Base-by-base conservation (phyloP, 2,888 invertebrate species). In the Drosophila algonquin region DNA sequence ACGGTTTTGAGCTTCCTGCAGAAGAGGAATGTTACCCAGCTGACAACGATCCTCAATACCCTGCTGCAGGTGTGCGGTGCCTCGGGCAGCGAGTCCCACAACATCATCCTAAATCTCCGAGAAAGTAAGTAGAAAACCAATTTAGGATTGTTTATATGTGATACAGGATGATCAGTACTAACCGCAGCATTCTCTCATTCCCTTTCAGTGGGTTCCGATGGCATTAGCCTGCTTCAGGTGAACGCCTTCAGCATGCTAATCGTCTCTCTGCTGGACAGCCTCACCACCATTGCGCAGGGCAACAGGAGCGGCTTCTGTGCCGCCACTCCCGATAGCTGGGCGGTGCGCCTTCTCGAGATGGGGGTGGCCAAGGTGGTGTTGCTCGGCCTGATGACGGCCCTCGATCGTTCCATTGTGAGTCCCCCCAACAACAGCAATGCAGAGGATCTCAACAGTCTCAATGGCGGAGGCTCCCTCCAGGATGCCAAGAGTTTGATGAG, bases 281-380 rank as follows among this genome's bases (percentile, higher is more conserved):
- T 84, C 8, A 63, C 64, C 1, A 47, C 58, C 0, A 88, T 84
- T 46, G 67, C 83, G 16, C 45, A 72, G 3, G 89, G 89, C 2
- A 47, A 75, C 9, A 45, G 47, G n/a, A 88, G 80, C 8, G 78
- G 75, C 6, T 60, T 86, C 52, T 84, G 83, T 56, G 76, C 89
- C 1, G 83, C 89, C 0, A 61, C 73, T 3, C 32, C 68, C 0
- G 69, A 80, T 0, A 75, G 71, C 21, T 84, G 89, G 83, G 69
- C 83, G 1, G 83, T 83, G 0, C 87, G 84, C 14, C 73, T 88
- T 0, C 57, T 88, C 2, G 52, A 76, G 1, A 80, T 88, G 87
- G 84, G 80, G 6, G 78, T 84, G 12, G 61, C 67, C 6, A 73
- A 75, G 62, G 70, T 74, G 6, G 82, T 86, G 1, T 75, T 82